A percentile compares a stretch with the other conserved stretches of the same genome.
These are phyloP conservation scores for Melolontha melolontha DNA, from an alignment of 2,888 invertebrate species.

Conservation along the genomic window DNA sequence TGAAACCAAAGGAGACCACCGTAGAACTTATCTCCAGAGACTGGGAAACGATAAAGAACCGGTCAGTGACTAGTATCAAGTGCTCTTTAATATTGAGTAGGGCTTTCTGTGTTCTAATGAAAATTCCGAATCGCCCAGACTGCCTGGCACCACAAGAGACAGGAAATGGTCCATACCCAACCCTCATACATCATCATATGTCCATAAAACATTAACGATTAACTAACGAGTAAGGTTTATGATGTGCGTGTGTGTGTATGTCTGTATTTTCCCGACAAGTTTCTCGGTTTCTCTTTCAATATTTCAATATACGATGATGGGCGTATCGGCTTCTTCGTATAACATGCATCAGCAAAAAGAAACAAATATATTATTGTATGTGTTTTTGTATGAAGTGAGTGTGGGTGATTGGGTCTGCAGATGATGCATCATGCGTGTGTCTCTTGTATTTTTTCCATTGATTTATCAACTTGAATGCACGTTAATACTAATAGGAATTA, in stretches of 20 bases:
- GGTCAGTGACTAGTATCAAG: conserved; percentile 52
- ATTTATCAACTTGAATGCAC: no score
- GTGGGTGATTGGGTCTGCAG: no score
- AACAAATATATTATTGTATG: conserved; percentile 25
- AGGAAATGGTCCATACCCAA: conserved; percentile 58
- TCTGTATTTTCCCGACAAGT: conserved; percentile 28
- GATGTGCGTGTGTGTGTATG: background rate
- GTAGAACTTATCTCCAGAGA: conserved; percentile 43
- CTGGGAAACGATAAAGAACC: conserved; percentile 42
- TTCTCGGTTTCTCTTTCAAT: conserved; percentile 1
- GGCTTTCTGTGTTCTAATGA: conserved; percentile 13
- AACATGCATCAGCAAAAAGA: conserved; percentile 20
- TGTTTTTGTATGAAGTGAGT: no score
- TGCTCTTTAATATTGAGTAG: conserved; percentile 39
- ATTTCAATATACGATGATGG: background rate
- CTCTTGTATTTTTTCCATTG: no score
- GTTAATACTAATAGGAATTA: no score
- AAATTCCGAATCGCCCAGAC: conserved; percentile 53
- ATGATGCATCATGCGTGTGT: no score
- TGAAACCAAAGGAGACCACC: conserved; percentile 45
- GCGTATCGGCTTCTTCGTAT: background rate
- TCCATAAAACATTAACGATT: conserved; percentile 48
- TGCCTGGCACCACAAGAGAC: conserved; percentile 62
- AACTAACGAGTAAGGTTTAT: conserved; percentile 30
- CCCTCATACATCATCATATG: conserved; percentile 59